These are phyloP conservation scores for Passer domesticus DNA, from an alignment of 2,113 vertebrate species.

Conservation along the genomic window DNA sequence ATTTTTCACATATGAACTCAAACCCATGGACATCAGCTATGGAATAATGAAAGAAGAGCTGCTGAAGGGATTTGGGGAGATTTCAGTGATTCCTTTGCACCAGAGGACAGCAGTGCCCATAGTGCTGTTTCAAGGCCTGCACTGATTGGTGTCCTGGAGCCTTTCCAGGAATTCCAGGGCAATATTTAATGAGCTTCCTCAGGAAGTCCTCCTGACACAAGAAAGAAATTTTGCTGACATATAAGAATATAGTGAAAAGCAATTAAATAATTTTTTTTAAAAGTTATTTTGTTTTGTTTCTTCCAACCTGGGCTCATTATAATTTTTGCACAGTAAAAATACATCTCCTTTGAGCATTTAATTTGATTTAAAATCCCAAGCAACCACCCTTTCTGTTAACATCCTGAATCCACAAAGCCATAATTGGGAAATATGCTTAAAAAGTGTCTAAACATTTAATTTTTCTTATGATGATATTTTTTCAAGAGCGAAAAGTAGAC, in stretches of 20 bases:
- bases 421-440: not conserved
- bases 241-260: not conserved
- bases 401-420: not conserved
- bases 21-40: not conserved
- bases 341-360: not conserved
- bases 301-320: not conserved
- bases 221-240: not conserved
- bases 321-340: not conserved
- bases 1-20: not conserved
- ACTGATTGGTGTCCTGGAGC: not conserved
- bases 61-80: not conserved
- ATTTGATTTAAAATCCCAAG: not conserved
- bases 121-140: not conserved
- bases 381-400: not conserved
- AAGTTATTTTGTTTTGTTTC: not conserved
- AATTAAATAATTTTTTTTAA: not conserved
- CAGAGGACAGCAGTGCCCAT: not conserved
- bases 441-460: not conserved
- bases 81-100: not conserved
- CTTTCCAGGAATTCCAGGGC: not conserved
- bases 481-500: not conserved
- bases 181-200: not conserved
- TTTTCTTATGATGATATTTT: not conserved
- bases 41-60: not conserved
- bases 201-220: not conserved